Evolutionary conservation across 1,140 invertebrate genomes (phyloP).

Genomic region (Pararge aegeria): DNA sequence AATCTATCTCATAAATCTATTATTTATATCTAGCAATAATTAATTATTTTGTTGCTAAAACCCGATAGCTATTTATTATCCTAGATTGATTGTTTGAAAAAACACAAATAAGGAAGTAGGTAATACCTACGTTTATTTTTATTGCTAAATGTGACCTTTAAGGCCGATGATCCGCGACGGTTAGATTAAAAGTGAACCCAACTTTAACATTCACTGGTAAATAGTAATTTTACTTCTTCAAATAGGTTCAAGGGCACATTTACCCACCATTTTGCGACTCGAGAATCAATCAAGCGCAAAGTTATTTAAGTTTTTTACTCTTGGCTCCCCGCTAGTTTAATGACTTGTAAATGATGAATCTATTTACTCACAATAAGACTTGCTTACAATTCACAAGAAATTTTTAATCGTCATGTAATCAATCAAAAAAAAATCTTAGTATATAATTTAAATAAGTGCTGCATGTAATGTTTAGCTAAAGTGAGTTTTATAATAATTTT

Average conservation of each 20-base stretch:
- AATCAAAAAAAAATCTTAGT: no score
- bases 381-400: not conserved
- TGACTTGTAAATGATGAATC: not conserved
- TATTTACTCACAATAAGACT: not conserved
- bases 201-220: not conserved
- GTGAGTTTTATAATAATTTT: no score
- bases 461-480: no score
- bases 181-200: not conserved
- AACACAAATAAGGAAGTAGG: not conserved
- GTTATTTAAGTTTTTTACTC: not conserved
- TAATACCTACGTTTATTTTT: not conserved
- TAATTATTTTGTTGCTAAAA: not conserved
- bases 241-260: conserved; percentile 1
- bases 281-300: not conserved
- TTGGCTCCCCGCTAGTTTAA: not conserved
- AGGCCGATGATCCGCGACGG: not conserved
- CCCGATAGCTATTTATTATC: not conserved
- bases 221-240: not conserved
- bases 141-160: not conserved
- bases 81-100: not conserved
- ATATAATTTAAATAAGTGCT: no score
- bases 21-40: no score
- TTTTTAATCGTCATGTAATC: not conserved
- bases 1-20: no score
- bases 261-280: not conserved